phyloP scores from a whole-genome alignment of 2,888 invertebrate genomes.

The Ethmia dodecea region DNA sequence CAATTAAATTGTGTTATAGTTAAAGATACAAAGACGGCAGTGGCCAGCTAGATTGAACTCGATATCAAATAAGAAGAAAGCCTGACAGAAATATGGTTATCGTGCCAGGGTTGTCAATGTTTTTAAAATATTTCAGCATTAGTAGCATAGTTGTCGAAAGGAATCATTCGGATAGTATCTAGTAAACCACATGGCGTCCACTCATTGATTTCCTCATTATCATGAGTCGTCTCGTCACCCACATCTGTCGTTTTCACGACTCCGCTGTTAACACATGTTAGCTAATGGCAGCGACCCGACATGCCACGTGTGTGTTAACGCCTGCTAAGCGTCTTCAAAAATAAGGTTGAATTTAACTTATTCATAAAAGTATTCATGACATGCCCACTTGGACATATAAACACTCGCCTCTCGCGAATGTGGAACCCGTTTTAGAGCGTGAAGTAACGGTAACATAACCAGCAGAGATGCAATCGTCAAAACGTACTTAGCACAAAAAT shows the following conservation, averaged over 20 bases:
- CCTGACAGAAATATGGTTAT: constrained; percentile 1
- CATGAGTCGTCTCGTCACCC: constrained; percentile 36
- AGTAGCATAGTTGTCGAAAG: neutral
- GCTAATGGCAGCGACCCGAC: constrained; percentile 37
- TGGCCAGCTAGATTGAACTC: too few species aligned
- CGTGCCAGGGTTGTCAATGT: neutral
- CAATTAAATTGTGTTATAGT: constrained; percentile 32
- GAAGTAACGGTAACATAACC: constrained; percentile 20
- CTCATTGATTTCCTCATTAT: constrained; percentile 33
- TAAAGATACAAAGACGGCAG: constrained; percentile 26
- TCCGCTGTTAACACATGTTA: constrained; percentile 50
- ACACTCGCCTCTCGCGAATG: neutral
- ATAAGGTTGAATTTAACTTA: constrained; percentile 20
- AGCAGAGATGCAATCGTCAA: constrained; percentile 26
- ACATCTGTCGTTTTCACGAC: constrained; percentile 44
- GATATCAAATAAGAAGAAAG: constrained; percentile 17
- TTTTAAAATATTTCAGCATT: neutral
- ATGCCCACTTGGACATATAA: too few species aligned
- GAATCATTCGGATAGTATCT: constrained; percentile 27
- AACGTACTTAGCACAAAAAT: constrained; percentile 36
- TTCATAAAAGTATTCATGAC: constrained; percentile 5
- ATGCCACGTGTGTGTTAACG: constrained; percentile 43
- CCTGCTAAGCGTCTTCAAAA: constrained; percentile 27
- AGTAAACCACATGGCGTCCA: constrained; percentile 34
- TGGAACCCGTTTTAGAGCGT: constrained; percentile 4